Base-by-base conservation (phyloP, 2,888 invertebrate genomes). In the Drosophila borealis region DNA sequence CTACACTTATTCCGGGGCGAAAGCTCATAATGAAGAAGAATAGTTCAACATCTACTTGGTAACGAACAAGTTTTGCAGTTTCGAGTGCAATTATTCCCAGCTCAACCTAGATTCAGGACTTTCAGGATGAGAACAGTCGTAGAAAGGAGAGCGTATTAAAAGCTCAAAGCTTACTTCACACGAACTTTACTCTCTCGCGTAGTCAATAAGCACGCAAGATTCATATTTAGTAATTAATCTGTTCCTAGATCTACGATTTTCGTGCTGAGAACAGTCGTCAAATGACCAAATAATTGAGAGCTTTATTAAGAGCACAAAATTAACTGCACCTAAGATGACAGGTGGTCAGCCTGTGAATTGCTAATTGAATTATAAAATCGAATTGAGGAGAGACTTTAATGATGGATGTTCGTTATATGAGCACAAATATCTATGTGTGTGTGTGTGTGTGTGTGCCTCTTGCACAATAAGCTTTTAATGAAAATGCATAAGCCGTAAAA, bases 381-480 rank as follows among this genome's bases (percentile, higher is more conserved):
- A 19, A 19, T 29, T 37, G 42, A 11, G 48, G 41, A 29, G 19
- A 17, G n/a, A 70, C 14, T 36, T 49, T 50, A 50, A 72, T 45
- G 62, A 77, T 57, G 62, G 39, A 73, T 63, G 56, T 53, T 62
- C 62, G 61, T 44, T 42, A 25, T 19, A 46, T 73, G 78, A 73
- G 73, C 78, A 62, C 57, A 62, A 39, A 36, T 36, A 36, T 13
- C 11, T 36, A 4, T 36, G 34, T 36, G 1, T 11, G 11, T 41
- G 21, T 42, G 14, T 50, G 50, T 36, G 10, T n/a, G n/a, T 36
- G 5, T 33, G 33, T 42, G 25, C 13, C 42, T 17, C 33, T 78
- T 75, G 74, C 74, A 78, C 78, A 75, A 74, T 62, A 54, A 45
- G 78, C 57, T 49, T 53, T 61, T 49, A 48, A 64, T 44, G 36